Percentiles rank a stretch among this genome's conserved stretches.
phyloP scores from a whole-genome alignment of 1,140 invertebrate species.

The Hetaerina americana region DNA sequence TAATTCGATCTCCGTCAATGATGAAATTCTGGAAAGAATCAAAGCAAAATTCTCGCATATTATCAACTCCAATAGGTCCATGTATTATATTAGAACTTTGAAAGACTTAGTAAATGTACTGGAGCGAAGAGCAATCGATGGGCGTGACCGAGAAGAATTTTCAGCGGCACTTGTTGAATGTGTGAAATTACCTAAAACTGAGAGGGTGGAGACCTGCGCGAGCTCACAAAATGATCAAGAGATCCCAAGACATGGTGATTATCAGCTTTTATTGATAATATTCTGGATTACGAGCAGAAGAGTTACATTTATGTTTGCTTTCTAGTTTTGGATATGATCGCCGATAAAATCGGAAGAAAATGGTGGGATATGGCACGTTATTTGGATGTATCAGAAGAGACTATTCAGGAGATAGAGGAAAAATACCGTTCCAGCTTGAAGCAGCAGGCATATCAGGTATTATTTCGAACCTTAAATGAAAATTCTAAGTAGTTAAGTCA shows the following conservation, averaged over 20 bases:
- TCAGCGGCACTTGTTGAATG: too few species aligned
- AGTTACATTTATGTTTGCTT: too few species aligned
- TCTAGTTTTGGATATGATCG: neutral
- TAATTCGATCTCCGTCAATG: neutral
- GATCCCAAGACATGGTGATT: too few species aligned
- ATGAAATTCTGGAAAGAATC: neutral
- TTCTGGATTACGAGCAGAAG: too few species aligned
- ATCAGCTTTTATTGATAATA: too few species aligned
- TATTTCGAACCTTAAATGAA: too few species aligned
- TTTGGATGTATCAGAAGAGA: neutral
- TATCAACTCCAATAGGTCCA: neutral
- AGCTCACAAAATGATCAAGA: too few species aligned
- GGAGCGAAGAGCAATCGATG: neutral
- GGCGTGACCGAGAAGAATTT: too few species aligned
- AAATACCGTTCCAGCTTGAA: neutral
- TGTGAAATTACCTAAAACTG: too few species aligned
- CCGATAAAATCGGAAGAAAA: neutral
- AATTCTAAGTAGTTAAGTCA: too few species aligned
- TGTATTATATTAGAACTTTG: neutral
- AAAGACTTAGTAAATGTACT: neutral
- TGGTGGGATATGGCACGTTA: neutral
- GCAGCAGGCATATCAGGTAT: neutral
- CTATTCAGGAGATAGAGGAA: neutral
- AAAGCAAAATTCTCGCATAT: neutral
- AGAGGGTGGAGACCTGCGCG: too few species aligned